phyloP scores from a whole-genome alignment of 2,113 vertebrate genomes.

The Brachyhypopomus occidentalis region DNA sequence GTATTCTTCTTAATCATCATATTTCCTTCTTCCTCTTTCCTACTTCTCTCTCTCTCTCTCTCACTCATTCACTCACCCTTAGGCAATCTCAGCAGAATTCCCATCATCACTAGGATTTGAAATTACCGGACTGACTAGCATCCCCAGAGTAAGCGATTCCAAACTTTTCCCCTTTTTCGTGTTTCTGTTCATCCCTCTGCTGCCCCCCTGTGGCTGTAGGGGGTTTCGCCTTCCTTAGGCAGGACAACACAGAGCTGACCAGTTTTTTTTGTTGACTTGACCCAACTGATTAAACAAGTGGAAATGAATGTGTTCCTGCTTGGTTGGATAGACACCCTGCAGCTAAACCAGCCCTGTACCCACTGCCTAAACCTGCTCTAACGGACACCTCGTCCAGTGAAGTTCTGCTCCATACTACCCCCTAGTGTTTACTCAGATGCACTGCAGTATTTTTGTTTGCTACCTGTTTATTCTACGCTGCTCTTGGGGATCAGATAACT shows the following conservation, averaged over 20 bases:
- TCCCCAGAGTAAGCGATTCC: conserved; percentile 37
- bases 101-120: conserved; percentile 17
- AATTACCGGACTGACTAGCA: conserved; percentile 1
- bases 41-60: background rate
- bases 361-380: no score
- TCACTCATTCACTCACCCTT: background rate
- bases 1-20: background rate
- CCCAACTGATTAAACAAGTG: no score
- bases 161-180: background rate
- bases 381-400: background rate
- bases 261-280: no score
- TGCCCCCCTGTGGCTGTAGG: no score
- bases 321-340: no score
- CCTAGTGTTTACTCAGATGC: conserved; percentile 1
- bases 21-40: conserved; percentile 44
- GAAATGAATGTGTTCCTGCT: no score
- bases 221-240: no score
- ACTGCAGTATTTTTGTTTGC: background rate
- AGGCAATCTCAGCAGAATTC: conserved; percentile 35
- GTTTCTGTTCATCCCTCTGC: background rate
- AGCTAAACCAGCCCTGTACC: no score
- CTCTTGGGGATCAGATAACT: background rate
- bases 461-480: background rate
- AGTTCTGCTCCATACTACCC: background rate
- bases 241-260: no score